Base-by-base conservation (phyloP, 2,888 invertebrate genomes). In the Tetranychus piercei region DNA sequence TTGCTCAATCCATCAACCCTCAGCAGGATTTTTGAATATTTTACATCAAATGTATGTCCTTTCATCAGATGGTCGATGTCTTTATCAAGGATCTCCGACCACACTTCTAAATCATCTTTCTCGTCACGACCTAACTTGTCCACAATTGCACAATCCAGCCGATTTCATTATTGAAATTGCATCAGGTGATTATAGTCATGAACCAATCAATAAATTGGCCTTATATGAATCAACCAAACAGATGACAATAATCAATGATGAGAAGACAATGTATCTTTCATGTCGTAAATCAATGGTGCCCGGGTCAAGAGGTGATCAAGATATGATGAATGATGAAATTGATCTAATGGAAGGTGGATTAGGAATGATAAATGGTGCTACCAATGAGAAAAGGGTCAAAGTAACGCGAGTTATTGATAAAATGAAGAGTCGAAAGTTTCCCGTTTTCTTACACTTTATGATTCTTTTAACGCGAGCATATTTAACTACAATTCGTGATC, bases 101-200 rank as follows among this genome's bases (percentile, higher is more conserved):
- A 88, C 90, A 81, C 83, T 95, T 75, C 90, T 96, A 80, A 88
- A 89, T 78, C 95, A 94, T 82, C 85, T 95, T 76, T 87, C 88
- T 73, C 88, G 88, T 43, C 86, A 92, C 73, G 87, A 87, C n/a
- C 86, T 95, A 44, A 89, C 91, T 81, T 96, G 95, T 80, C 95
- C 95, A 0, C 89, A 92, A 74, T 96, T 95, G 83, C 95, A 96
- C 85, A 96, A 96, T 84, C 95, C 95, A 1, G 94, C 95, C 7
- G 94, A 94, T 74, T 95, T 92, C 85, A 90, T 93, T 79, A 88
- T 94, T 85, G 94, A 94, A 84, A 89, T 94, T 7, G 90, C 94
- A 0, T 89, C 90, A 73, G 93, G 93, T 3, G 93, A 94, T 81
- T 89, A 93, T 80, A 88, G 87, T 18, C n/a, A 70, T 6, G 75